Evolutionary conservation across 2,888 invertebrate species (phyloP).

Genomic region (Melanargia galathea): DNA sequence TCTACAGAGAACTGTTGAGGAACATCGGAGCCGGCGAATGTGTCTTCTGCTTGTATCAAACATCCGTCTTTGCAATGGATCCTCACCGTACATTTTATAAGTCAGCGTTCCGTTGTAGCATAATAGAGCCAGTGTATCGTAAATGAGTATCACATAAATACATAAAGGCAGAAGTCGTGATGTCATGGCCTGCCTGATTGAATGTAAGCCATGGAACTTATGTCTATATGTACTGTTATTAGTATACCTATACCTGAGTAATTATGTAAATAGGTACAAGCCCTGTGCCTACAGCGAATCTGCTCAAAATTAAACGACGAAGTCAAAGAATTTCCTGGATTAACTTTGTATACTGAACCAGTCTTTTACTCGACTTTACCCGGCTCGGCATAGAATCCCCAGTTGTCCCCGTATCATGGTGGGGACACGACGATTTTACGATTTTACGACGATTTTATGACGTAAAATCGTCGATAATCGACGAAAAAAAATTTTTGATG

Average conservation of each 20-base stretch:
- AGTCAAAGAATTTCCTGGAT: no score
- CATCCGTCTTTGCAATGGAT: constrained; percentile 54
- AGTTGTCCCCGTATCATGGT: no score
- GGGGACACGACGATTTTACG: no score
- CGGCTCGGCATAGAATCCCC: no score
- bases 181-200: constrained; percentile 35
- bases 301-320: no score
- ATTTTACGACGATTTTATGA: no score
- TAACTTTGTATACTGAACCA: no score
- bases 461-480: no score
- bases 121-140: constrained; percentile 47
- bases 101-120: constrained; percentile 71
- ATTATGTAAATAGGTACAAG: not conserved
- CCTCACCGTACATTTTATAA: constrained; percentile 55
- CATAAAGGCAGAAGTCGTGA: constrained; percentile 35
- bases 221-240: no score
- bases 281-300: no score
- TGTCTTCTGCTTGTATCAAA: constrained; percentile 43
- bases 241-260: not conserved
- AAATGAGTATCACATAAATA: constrained; percentile 43
- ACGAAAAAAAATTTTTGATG: no score
- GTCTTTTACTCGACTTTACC: no score
- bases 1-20: constrained; percentile 42
- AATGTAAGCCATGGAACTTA: not conserved
- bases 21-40: constrained; percentile 56